Conservation (phyloP, 2,113 vertebrate species). For the Monarcha castaneiventris region DNA sequence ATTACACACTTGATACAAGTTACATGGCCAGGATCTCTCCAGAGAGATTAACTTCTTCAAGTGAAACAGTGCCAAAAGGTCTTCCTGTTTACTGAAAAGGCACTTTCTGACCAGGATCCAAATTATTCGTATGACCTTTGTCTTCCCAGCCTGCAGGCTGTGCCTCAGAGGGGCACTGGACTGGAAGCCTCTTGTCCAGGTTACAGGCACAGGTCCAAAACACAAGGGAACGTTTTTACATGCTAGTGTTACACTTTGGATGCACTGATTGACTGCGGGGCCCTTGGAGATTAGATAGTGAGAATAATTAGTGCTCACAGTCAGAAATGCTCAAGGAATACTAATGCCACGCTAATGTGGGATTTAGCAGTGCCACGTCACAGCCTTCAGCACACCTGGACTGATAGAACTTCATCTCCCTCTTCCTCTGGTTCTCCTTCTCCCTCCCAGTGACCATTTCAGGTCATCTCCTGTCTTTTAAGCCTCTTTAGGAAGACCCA, state of each 20-base stretch:
- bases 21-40: not conserved
- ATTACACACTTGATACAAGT: not conserved
- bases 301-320: slow-evolving; percentile 4
- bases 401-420: not conserved
- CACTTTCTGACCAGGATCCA: slow-evolving; percentile 15
- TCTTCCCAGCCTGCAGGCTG: not conserved
- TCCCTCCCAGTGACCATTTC: not conserved
- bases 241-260: not conserved
- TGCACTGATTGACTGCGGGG: slow-evolving; percentile 6
- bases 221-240: not conserved
- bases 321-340: not conserved
- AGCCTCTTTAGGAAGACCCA: not conserved
- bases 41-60: slow-evolving; percentile 17
- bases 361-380: not conserved
- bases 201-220: not conserved
- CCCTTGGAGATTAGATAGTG: not conserved
- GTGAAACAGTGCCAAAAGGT: slow-evolving; percentile 1
- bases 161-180: not conserved
- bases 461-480: not conserved
- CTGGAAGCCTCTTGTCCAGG: not conserved
- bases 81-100: slow-evolving; percentile 43
- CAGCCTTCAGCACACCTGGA: not conserved
- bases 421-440: not conserved
- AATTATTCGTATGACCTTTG: not conserved
- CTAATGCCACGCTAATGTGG: not conserved